Base-by-base conservation (phyloP, 35 echinoderm and acorn worm genomes). In the Acanthaster planci region DNA sequence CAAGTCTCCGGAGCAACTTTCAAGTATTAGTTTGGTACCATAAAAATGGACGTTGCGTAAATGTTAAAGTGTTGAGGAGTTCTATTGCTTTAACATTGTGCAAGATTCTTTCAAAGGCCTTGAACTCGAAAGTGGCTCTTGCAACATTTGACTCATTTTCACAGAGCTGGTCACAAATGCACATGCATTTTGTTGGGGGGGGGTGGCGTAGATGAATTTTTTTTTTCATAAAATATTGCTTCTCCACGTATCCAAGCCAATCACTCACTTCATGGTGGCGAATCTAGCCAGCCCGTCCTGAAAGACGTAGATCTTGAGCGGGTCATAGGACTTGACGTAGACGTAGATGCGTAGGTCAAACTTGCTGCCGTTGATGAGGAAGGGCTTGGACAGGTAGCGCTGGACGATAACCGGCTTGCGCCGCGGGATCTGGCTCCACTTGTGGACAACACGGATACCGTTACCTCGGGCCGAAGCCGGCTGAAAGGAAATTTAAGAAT, bases 251-350 rank as follows among this genome's bases (percentile, higher is more conserved):
- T 37, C 16, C n/a, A n/a, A 37, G 5, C 54, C 15, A 35, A 78
- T 19, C 40, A 83, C 96, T 92, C 86, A 99, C 96, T 99, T 99
- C 96, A 99, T 99, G 5, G 96, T 99, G 22, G 96, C 96, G 82
- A 99, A 99, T 89, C 96, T 90, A 17, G 89, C 82, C 5, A 99
- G 96, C 39, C 96, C 96, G 80, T 99, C 90, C 31, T 90, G 47
- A 68, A 83, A 99, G 26, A 99, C 40, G 51, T 94, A 99, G 19
- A 99, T 82, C 52, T 89, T 84, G 0, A 99, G 86, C 23, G 96
- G 96, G 55, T 99, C 96, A 16, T 80, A 94, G 86, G 76, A 91
- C 37, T 81, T 86, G 55, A 99, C 89, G 84, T 94, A 99, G 82
- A 99, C 96, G 38, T 99, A 99, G 47, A 99, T 80, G 27, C 96